These are phyloP conservation scores for Odontomyia ornata DNA, from an alignment of 2,888 invertebrate species.

Conservation along the genomic window DNA sequence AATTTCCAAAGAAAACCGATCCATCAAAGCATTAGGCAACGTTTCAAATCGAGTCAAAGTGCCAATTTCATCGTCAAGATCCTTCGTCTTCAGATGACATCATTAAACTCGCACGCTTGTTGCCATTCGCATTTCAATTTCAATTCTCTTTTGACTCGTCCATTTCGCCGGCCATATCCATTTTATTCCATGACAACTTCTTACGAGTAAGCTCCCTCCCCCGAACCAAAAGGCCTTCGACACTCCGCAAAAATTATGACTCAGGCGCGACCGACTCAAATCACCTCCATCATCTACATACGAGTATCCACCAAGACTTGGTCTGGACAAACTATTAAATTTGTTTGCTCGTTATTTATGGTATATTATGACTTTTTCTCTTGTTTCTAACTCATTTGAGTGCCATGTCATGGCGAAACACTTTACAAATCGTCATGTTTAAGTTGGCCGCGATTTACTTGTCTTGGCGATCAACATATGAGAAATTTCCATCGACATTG, in stretches of 20 bases:
- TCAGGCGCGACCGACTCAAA: not conserved
- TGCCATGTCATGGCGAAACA: conserved; percentile 4
- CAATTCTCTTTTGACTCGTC: not conserved
- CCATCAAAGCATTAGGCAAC: not conserved
- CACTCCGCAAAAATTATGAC: not conserved
- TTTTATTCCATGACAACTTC: not conserved
- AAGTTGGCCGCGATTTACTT: not conserved
- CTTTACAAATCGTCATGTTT: not conserved
- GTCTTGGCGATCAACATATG: not conserved
- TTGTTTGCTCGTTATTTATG: conserved; percentile 23
- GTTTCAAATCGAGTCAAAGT: not conserved
- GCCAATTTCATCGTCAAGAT: not conserved
- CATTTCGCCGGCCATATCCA: not conserved
- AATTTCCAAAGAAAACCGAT: not conserved
- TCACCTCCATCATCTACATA: not conserved
- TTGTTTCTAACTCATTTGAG: not conserved
- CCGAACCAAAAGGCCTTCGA: not conserved
- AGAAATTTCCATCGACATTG: not conserved
- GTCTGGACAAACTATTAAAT: conserved; percentile 20
- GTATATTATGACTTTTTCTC: not conserved
- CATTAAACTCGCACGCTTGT: not conserved
- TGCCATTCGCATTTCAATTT: not conserved
- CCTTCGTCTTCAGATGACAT: conserved; percentile 9
- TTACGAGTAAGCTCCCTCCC: not conserved
- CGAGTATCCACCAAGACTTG: not conserved